Percentiles rank a stretch among this genome's conserved stretches.
phyloP scores from a whole-genome alignment of 2,113 vertebrate genomes.

The Crypturellus undulatus region DNA sequence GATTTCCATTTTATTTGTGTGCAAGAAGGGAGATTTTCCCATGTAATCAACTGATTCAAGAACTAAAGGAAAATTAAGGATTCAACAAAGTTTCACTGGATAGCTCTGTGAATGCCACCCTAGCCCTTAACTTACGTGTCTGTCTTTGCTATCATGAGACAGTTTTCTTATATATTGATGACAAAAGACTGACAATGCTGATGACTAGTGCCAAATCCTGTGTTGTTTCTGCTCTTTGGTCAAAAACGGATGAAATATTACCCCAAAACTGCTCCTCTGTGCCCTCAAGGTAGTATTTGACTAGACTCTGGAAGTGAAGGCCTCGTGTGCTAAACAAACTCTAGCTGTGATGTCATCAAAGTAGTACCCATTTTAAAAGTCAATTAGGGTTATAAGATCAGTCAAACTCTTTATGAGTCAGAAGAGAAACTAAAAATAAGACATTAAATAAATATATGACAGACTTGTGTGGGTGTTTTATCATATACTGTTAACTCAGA shows the following conservation, averaged over 20 bases:
- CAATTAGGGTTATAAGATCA: slow-evolving; percentile 29
- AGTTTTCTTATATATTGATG: slow-evolving; percentile 23
- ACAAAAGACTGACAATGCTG: not conserved
- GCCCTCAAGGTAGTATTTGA: slow-evolving; percentile 18
- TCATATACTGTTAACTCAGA: not conserved
- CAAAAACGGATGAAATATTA: slow-evolving; percentile 23
- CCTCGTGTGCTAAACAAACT: slow-evolving; percentile 20
- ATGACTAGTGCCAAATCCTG: not conserved
- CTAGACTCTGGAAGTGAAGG: slow-evolving; percentile 24
- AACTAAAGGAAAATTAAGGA: not conserved
- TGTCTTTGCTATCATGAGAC: not conserved
- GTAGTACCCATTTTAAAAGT: slow-evolving; percentile 28
- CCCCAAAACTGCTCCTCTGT: slow-evolving; percentile 26
- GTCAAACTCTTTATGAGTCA: slow-evolving; percentile 28
- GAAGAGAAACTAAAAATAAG: not conserved
- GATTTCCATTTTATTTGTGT: not conserved
- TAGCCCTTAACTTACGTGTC: not conserved
- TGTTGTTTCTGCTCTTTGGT: slow-evolving; percentile 43
- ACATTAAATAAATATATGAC: not conserved
- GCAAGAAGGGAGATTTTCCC: not conserved
- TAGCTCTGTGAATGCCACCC: not conserved
- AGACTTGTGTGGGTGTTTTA: slow-evolving; percentile 20
- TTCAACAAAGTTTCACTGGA: not conserved
- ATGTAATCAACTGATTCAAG: not conserved
- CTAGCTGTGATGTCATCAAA: slow-evolving; percentile 55